Base-by-base conservation (phyloP, 2,113 vertebrate genomes). In the Vulpes vulpes region DNA sequence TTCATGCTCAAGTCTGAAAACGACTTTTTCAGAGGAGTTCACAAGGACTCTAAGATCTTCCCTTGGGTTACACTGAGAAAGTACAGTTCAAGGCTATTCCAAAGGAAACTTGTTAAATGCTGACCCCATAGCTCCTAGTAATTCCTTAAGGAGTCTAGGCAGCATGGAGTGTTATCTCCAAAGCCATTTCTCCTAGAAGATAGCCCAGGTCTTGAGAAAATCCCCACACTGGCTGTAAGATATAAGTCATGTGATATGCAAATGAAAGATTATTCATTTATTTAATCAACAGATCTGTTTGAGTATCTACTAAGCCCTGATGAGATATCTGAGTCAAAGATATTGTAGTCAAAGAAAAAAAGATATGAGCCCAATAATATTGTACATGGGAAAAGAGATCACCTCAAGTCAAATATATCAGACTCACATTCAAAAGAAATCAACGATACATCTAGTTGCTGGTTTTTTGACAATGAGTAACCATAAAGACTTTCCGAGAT, bases 271-370 rank as follows among this genome's bases (percentile, higher is more conserved):
- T 9, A 65, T 92, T 86, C 20, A 64, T 43, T 97, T 15, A 87
- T 79, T 94, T 83, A 10, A 60, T 91, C 69, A 94, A 8, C 51
- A 94, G 4, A 69, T 86, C n/a, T n/a, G n/a, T 83, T 25, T 85
- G 62, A 86, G 8, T n/a, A 78, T 76, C 59, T 94, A 43, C 5
- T 76, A 91, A 84, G 9, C 53, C 27, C 38, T 89, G 17, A 19
- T 95, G 57, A 85, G 43, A 59, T 86, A 80, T 49, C n/a, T 92
- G 43, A 97, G 65, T 55, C 43, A 92, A 95, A 60, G 35, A 51
- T 71, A 55, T 76, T 76, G 5, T 62, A 35, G 67, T 93, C 76
- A 95, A 65, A 91, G 27, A 78, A 38, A 93, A 38, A 93, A 89
- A 85, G 17, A 76, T 67, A 51, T 27, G 38, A 93, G 23, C 30